Percentiles rank a stretch among this genome's conserved stretches.
These are phyloP conservation scores for Anolis apletophallus DNA, from an alignment of 2,797 vertebrate species.

Conservation along the genomic window DNA sequence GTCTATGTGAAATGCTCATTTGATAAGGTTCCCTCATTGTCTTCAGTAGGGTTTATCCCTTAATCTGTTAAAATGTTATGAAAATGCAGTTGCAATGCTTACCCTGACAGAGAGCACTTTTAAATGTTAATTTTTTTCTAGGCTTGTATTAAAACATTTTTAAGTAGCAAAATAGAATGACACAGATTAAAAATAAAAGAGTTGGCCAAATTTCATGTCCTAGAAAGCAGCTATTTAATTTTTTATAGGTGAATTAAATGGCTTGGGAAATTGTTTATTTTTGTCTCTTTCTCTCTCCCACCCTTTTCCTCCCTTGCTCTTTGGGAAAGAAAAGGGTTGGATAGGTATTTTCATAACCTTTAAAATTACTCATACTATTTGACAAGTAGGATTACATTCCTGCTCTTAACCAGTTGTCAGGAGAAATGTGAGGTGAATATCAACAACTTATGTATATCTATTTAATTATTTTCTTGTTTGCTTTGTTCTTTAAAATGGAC, in stretches of 20 bases:
- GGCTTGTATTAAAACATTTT: slow-evolving; percentile 62
- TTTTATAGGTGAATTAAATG: slow-evolving; percentile 67
- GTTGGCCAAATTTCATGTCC: slow-evolving; percentile 58
- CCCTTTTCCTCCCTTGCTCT: neutral
- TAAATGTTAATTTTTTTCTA: slow-evolving; percentile 75
- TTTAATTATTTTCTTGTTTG: neutral
- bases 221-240: slow-evolving; percentile 64
- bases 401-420: slow-evolving; percentile 57
- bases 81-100: slow-evolving; percentile 77
- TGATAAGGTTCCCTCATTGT: slow-evolving; percentile 80
- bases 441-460: slow-evolving; percentile 64
- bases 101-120: slow-evolving; percentile 70
- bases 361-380: slow-evolving; percentile 58
- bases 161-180: slow-evolving; percentile 63
- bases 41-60: slow-evolving; percentile 75
- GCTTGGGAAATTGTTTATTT: slow-evolving; percentile 66
- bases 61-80: slow-evolving; percentile 78
- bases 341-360: slow-evolving; percentile 16
- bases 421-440: slow-evolving; percentile 65
- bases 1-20: slow-evolving; percentile 81
- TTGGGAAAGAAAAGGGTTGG: neutral
- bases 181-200: slow-evolving; percentile 57
- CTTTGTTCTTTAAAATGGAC: neutral
- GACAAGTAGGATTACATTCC: slow-evolving; percentile 56
- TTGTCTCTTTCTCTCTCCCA: neutral